Conservation (phyloP, 2,113 vertebrate genomes). For the Atlantisia rogersi region DNA sequence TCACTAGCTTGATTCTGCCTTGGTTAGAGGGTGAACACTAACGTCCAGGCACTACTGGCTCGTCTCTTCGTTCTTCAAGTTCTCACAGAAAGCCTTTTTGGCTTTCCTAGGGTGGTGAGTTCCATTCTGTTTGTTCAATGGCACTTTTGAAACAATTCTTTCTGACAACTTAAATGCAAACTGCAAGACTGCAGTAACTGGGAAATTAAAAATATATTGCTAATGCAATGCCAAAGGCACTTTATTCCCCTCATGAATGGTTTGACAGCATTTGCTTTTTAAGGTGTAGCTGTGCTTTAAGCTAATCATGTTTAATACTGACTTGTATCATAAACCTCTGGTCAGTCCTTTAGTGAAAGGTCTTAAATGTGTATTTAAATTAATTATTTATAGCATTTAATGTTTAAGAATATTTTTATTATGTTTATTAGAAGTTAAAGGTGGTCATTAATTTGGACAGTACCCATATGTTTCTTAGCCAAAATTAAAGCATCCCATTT, state of each 20-base stretch:
- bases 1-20: background rate
- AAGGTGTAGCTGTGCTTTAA: slow-evolving; percentile 17
- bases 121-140: slow-evolving; percentile 40
- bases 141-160: slow-evolving; percentile 42
- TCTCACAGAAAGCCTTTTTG: slow-evolving; percentile 11
- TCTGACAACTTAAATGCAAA: slow-evolving; percentile 59
- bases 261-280: slow-evolving; percentile 20
- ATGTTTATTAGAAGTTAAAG: background rate
- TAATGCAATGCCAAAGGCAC: background rate
- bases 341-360: background rate
- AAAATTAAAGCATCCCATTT: background rate
- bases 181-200: slow-evolving; percentile 22
- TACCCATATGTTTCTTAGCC: background rate
- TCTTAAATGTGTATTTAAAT: slow-evolving; percentile 9
- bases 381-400: background rate
- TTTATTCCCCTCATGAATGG: background rate
- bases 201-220: slow-evolving; percentile 51
- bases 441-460: background rate
- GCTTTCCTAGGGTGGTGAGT: slow-evolving; percentile 29
- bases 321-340: slow-evolving; percentile 10
- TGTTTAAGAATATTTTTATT: background rate
- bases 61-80: background rate
- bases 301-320: slow-evolving; percentile 22
- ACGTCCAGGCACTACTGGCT: background rate
- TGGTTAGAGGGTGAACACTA: background rate